Evolutionary conservation across 2,113 vertebrate genomes (phyloP).

Genomic region (Salvelinus alpinus): DNA sequence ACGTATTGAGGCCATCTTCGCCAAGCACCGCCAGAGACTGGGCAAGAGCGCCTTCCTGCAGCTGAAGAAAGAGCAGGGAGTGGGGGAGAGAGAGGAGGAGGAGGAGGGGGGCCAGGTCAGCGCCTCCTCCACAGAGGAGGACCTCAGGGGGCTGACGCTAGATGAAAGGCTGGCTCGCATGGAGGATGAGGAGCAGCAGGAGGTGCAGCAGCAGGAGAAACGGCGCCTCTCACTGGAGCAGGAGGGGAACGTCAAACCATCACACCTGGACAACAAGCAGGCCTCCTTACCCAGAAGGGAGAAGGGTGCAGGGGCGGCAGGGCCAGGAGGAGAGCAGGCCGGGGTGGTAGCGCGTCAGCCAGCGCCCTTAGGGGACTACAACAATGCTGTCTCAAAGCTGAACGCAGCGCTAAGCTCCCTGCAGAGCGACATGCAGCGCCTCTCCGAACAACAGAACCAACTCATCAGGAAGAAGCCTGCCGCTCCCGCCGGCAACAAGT

Average conservation of each 20-base stretch:
- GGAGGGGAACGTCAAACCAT: conserved; percentile 34
- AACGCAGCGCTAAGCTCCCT: conserved; percentile 84
- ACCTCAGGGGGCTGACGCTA: conserved; percentile 58
- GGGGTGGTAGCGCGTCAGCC: conserved; percentile 24
- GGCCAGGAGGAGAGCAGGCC: conserved; percentile 61
- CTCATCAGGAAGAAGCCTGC: conserved; percentile 76
- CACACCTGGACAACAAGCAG: conserved; percentile 55
- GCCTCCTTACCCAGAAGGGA: conserved; percentile 62
- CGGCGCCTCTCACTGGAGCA: conserved; percentile 18
- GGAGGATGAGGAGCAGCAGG: conserved; percentile 67
- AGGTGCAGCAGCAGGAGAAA: neutral
- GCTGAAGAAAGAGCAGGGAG: conserved; percentile 76
- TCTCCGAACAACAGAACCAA: conserved; percentile 86
- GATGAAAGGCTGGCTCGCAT: conserved; percentile 72
- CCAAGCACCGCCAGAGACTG: conserved; percentile 87
- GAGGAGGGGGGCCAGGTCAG: conserved; percentile 35
- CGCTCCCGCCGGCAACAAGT: conserved; percentile 46
- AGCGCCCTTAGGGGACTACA: conserved; percentile 84
- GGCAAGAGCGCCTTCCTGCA: conserved; percentile 88
- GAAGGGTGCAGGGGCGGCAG: conserved; percentile 54
- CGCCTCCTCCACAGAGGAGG: conserved; percentile 62
- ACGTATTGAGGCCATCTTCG: conserved; percentile 91
- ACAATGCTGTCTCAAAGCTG: conserved; percentile 86
- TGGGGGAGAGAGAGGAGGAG: conserved; percentile 1
- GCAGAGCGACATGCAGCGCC: conserved; percentile 88